phyloP scores from a whole-genome alignment of 2,113 vertebrate species.

The Hydrochoerus hydrochaeris region DNA sequence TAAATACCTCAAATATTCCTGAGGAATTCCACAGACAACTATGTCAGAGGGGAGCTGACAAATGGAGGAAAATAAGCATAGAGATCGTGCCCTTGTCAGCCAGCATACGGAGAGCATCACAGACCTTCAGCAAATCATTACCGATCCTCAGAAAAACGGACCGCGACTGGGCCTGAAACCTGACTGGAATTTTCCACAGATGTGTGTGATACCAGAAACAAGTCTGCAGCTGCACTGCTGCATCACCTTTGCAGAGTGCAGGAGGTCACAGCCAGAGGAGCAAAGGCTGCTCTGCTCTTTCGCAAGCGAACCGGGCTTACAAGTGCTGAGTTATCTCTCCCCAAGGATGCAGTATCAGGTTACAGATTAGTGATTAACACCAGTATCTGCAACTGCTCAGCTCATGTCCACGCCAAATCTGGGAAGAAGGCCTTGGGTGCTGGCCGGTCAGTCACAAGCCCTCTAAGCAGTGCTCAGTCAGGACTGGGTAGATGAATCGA shows the following conservation, averaged over 20 bases:
- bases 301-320: constrained; percentile 25
- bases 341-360: neutral
- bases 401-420: constrained; percentile 41
- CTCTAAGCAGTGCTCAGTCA: neutral
- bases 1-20: constrained; percentile 48
- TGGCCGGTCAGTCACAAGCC: neutral
- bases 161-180: constrained; percentile 48
- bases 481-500: neutral
- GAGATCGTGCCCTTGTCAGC: constrained; percentile 71
- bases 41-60: constrained; percentile 59
- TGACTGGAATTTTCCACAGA: constrained; percentile 69
- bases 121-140: constrained; percentile 74
- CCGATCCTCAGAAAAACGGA: constrained; percentile 75
- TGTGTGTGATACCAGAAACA: constrained; percentile 55
- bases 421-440: neutral
- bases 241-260: constrained; percentile 63
- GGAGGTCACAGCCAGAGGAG: neutral
- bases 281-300: constrained; percentile 1
- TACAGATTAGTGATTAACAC: constrained; percentile 30
- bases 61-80: constrained; percentile 63
- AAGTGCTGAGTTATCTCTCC: neutral
- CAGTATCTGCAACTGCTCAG: neutral
- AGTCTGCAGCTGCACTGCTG: constrained; percentile 58
- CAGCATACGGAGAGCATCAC: constrained; percentile 55
- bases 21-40: neutral